These are phyloP conservation scores for Elysia crispata DNA, from an alignment of 2,888 invertebrate genomes.

Conservation along the genomic window DNA sequence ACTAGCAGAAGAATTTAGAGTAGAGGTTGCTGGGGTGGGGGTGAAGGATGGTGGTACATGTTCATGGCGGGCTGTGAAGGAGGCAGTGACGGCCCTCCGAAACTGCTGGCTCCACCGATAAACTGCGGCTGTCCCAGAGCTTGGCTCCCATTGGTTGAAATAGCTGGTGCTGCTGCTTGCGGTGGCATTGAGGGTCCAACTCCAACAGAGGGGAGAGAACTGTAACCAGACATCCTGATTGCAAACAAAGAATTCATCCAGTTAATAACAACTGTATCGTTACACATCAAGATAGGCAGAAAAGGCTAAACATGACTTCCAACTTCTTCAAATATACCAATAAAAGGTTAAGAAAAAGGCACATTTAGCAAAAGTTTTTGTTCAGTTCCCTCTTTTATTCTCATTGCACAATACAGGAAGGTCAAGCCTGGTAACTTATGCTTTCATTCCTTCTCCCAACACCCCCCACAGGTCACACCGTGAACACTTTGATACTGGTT, in stretches of 20 bases:
- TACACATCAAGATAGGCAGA: neutral
- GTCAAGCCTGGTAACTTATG: too few relatives aligned
- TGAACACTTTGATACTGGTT: too few relatives aligned
- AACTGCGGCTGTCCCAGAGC: constrained; percentile 6
- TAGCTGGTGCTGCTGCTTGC: neutral
- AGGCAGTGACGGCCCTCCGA: neutral
- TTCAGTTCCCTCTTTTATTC: too few relatives aligned
- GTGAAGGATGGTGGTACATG: constrained; percentile 24
- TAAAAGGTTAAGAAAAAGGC: too few relatives aligned
- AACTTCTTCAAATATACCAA: too few relatives aligned
- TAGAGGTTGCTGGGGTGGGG: constrained; percentile 42
- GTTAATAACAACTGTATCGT: neutral
- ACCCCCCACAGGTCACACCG: too few relatives aligned
- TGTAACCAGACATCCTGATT: constrained; percentile 11
- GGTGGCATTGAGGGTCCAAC: constrained; percentile 22
- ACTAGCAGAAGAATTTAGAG: constrained; percentile 12
- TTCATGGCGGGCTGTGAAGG: constrained; percentile 20
- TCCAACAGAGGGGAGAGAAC: constrained; percentile 15
- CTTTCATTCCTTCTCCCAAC: too few relatives aligned
- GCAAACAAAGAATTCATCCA: neutral
- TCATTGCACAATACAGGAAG: too few relatives aligned
- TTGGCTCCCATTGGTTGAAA: constrained; percentile 18
- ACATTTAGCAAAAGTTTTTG: too few relatives aligned
- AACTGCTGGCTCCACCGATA: neutral
- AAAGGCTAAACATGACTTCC: too few relatives aligned